Evolutionary conservation across 2,888 invertebrate genomes (phyloP).

Genomic region (Thalpophila matura): DNA sequence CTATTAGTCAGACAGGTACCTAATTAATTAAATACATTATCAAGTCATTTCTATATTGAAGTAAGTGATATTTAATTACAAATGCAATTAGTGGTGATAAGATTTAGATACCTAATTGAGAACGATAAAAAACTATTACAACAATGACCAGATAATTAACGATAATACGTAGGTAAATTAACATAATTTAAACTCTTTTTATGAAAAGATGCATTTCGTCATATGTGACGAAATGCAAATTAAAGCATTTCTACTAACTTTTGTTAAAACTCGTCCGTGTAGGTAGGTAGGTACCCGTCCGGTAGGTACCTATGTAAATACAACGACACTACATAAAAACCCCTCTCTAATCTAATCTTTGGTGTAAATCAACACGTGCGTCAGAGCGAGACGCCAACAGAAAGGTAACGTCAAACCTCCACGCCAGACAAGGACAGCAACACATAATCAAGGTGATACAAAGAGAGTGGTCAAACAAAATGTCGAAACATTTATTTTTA

Average conservation of each 20-base stretch:
- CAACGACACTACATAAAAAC: conserved; percentile 10
- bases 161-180: no score
- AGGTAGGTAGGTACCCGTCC: no score
- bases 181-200: no score
- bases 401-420: conserved; percentile 66
- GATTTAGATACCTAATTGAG: background rate
- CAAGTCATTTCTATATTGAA: background rate
- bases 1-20: background rate
- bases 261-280: conserved; percentile 2
- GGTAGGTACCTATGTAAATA: no score
- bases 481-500: conserved; percentile 79
- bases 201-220: no score
- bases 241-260: background rate
- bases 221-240: no score
- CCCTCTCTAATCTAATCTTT: conserved; percentile 71
- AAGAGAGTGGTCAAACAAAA: conserved; percentile 81
- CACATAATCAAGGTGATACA: conserved; percentile 80
- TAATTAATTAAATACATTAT: background rate
- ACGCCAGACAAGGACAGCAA: conserved; percentile 72
- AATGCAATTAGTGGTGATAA: conserved; percentile 6
- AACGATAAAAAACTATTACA: background rate
- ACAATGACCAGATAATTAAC: background rate
- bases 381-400: conserved; percentile 72
- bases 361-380: conserved; percentile 81
- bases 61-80: background rate